Conservation (phyloP, 2,888 invertebrate genomes). For the Caenorhabditis parvicauda region DNA sequence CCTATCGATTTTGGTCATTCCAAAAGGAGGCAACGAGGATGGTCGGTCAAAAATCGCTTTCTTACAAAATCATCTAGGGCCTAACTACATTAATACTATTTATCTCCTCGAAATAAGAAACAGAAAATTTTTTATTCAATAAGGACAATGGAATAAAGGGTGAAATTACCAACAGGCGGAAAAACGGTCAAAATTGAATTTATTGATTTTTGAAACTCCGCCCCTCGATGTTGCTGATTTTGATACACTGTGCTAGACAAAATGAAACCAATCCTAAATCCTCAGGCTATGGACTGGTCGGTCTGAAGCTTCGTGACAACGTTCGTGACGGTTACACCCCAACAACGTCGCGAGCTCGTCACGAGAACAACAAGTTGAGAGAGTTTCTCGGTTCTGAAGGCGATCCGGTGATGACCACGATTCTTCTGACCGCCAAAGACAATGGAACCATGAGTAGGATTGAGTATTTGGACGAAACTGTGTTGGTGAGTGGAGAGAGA, state of each 20-base stretch:
- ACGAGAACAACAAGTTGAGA: slow-evolving; percentile 47
- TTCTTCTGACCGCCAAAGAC: slow-evolving; percentile 54
- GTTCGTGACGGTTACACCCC: slow-evolving; percentile 61
- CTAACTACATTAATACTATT: no score
- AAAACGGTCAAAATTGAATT: not conserved
- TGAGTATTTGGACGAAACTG: slow-evolving; percentile 47
- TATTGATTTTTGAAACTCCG: not conserved
- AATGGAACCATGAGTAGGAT: slow-evolving; percentile 55
- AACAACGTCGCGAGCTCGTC: slow-evolving; percentile 42
- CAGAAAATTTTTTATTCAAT: no score
- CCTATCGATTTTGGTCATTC: no score
- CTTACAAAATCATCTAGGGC: no score
- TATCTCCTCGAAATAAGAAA: no score
- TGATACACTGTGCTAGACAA: slow-evolving; percentile 12
- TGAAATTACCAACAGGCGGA: no score
- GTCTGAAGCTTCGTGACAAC: slow-evolving; percentile 40
- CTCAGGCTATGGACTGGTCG: slow-evolving; percentile 20
- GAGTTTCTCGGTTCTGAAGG: slow-evolving; percentile 52
- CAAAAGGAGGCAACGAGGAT: no score
- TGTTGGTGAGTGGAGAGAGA: slow-evolving; percentile 19
- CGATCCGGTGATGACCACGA: slow-evolving; percentile 57
- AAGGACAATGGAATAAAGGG: no score
- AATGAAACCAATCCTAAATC: no score
- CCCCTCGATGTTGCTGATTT: not conserved
- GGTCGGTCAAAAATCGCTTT: no score